A percentile compares a stretch with the other conserved stretches of the same genome.
Conservation (phyloP, 2,113 vertebrate genomes). For the Mesitornis unicolor region DNA sequence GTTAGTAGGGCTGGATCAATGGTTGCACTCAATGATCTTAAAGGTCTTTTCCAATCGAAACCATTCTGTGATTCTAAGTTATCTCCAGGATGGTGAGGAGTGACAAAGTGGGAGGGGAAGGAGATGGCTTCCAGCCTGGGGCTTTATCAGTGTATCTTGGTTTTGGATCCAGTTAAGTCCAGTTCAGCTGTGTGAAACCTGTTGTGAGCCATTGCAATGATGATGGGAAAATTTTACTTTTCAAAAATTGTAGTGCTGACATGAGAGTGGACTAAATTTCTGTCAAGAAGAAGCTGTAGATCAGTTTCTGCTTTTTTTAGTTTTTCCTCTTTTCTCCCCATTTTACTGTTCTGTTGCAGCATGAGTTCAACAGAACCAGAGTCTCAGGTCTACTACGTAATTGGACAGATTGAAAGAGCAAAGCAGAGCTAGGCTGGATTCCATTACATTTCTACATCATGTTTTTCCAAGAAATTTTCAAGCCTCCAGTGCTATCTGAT, state of each 20-base stretch:
- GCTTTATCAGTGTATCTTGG: fast-evolving
- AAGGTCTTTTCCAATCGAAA: no score
- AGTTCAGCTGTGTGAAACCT: not conserved
- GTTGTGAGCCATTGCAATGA: not conserved
- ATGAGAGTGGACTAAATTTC: not conserved
- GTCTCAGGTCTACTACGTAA: not conserved
- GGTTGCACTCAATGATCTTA: no score
- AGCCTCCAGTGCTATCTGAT: not conserved
- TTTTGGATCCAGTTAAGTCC: not conserved
- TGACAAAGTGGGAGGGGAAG: not conserved
- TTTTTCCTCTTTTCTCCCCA: fast-evolving
- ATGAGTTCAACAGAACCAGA: not conserved
- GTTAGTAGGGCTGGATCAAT: no score
- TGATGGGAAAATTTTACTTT: not conserved
- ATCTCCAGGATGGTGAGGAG: not conserved
- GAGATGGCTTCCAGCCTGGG: not conserved
- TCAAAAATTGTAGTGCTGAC: not conserved
- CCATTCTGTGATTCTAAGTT: no score
- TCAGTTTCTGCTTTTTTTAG: not conserved
- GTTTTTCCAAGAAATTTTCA: not conserved
- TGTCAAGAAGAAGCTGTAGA: not conserved
- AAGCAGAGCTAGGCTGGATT: not conserved
- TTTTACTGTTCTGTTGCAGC: not conserved
- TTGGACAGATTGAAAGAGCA: not conserved
- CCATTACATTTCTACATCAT: not conserved